Percentiles rank a stretch among this genome's conserved stretches.
phyloP scores from a whole-genome alignment of 64 coral and sea anemone genomes.

The Exaiptasia diaphana region DNA sequence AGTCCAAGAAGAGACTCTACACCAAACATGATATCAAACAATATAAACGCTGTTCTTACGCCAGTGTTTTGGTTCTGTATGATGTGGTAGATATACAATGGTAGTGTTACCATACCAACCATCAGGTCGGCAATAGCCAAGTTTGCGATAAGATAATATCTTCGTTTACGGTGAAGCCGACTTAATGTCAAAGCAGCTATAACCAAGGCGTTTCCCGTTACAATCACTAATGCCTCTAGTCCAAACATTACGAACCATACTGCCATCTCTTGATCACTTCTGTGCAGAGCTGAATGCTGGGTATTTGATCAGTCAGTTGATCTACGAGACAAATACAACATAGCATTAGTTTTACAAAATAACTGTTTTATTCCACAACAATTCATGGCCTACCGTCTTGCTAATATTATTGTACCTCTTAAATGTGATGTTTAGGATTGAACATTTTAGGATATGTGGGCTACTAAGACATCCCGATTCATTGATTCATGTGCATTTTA shows the following conservation, averaged over 20 bases:
- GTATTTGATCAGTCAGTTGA: no score
- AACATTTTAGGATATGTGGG: no score
- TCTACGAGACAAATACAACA: no score
- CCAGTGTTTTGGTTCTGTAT: background rate
- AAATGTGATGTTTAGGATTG: no score
- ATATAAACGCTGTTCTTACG: background rate
- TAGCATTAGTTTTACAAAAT: no score
- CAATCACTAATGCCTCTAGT: background rate
- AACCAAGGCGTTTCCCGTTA: background rate
- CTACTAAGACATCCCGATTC: no score
- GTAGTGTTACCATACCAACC: constrained; percentile 16
- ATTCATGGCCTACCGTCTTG: no score
- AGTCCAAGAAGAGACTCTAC: background rate
- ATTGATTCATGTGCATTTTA: no score
- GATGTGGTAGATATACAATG: background rate
- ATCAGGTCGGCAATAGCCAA: constrained; percentile 6
- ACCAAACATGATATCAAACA: background rate
- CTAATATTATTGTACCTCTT: no score
- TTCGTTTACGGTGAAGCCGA: background rate
- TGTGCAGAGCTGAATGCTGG: no score
- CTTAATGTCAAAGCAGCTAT: background rate
- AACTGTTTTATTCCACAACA: no score
- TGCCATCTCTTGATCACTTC: background rate
- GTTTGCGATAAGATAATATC: background rate
- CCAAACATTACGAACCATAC: background rate